Evolutionary conservation across 2,888 invertebrate genomes (phyloP), one percentile per base, ranked within the genome.

Genomic region (Nomada ferruginata): DNA sequence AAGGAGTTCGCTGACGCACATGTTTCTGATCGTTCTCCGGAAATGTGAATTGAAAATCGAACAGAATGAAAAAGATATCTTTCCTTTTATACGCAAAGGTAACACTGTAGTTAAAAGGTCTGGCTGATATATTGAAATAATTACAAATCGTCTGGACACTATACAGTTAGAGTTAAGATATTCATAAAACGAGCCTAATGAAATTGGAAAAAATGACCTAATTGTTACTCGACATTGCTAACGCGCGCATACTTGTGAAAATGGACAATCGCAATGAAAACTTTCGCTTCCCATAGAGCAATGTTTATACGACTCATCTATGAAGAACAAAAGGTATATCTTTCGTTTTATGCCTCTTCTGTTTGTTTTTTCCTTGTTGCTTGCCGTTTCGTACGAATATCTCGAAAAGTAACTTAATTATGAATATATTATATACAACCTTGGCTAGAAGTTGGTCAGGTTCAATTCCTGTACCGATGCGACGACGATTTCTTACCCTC

Each of bases 391-490:
- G 75, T 84, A 69, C 76, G 74, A 85, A 85, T 76, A 72, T 77
- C 59, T 70, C 53, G 65, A 77, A 73, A 71, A 77, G 70, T 55
- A 64, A 73, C 78, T 83, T 80, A 68, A 86, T 66, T 86, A 85
- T 81, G 66, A 84, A 85, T 80, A 72, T 81, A 78, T 88, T 47
- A 80, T 82, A 87, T 91, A 91, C 90, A 91, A 90, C 90, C 89
- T 90, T 91, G 79, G 86, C 84, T 86, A 76, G 76, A 79, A 84
- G 76, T 70, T 68, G 75, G 83, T 83, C 82, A 82, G 84, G 77
- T 76, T 93, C 91, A 93, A 90, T 93, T 92, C 91, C 91, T 91
- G 92, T 93, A 93, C 84, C 93, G 93, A 89, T 91, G 93, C 76
- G 92, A 90, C 76, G 92, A 92, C 92, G 80, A 80, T 78, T 92